Conservation (phyloP, 2,113 vertebrate genomes). For the Cochlearius cochlearius region DNA sequence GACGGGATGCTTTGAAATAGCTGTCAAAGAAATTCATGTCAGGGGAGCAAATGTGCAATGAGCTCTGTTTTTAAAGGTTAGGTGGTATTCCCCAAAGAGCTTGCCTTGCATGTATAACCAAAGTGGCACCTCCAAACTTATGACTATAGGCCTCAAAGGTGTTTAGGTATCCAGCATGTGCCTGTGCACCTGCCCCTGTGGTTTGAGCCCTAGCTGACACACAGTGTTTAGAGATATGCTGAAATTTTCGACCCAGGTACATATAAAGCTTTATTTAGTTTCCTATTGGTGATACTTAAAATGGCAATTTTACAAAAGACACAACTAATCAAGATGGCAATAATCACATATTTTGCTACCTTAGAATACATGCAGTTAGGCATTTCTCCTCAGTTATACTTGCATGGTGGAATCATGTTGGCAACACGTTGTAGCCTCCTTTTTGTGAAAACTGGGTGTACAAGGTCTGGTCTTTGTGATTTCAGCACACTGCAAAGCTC, state of each 20-base stretch:
- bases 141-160: background rate
- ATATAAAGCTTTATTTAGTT: background rate
- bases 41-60: background rate
- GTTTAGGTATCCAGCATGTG: background rate
- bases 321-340: background rate
- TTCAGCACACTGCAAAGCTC: background rate
- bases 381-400: background rate
- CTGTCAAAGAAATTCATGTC: background rate
- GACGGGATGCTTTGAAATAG: background rate
- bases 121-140: background rate
- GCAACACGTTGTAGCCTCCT: background rate
- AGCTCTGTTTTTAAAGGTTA: background rate
- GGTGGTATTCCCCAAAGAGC: background rate
- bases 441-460: background rate
- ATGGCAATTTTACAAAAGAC: background rate
- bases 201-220: background rate
- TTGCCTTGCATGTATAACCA: rapidly evolving
- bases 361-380: background rate
- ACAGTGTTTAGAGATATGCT: background rate
- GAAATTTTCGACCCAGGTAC: background rate
- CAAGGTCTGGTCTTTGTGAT: background rate
- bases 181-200: background rate
- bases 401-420: background rate
- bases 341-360: background rate
- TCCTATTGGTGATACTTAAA: background rate